Evolutionary conservation across 2,888 invertebrate species (phyloP).

Genomic region (Sinelater perroti): DNA sequence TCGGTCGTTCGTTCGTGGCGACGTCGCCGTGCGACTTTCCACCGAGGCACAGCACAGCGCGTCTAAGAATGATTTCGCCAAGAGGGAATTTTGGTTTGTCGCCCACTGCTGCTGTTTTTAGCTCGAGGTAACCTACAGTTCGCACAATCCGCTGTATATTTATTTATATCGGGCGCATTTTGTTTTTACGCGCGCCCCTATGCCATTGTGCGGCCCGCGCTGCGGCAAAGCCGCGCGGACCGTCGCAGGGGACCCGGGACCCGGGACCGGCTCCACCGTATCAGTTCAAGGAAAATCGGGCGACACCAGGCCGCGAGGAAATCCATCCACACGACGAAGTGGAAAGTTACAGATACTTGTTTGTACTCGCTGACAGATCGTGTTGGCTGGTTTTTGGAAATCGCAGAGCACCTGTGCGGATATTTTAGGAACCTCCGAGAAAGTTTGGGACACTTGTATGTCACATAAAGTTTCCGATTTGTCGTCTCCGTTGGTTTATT

Average conservation of each 20-base stretch:
- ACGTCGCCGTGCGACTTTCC: slow-evolving; percentile 46
- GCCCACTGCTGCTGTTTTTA: slow-evolving; percentile 58
- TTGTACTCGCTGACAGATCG: background rate
- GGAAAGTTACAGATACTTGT: slow-evolving; percentile 4
- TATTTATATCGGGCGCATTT: slow-evolving; percentile 43
- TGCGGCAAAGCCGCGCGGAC: slow-evolving; percentile 2
- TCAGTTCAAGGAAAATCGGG: background rate
- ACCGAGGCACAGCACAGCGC: slow-evolving; percentile 55
- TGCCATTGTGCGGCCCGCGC: slow-evolving; percentile 17
- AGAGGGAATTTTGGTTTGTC: slow-evolving; percentile 58
- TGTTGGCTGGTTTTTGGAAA: slow-evolving; percentile 12
- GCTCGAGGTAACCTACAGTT: slow-evolving; percentile 55
- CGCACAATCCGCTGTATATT: slow-evolving; percentile 47
- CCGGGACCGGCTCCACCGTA: background rate
- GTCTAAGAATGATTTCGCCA: slow-evolving; percentile 57
- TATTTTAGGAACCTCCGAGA: slow-evolving; percentile 2
- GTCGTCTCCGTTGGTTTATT: background rate
- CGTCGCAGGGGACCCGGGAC: background rate
- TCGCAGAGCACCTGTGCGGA: slow-evolving; percentile 3
- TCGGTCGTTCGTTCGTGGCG: slow-evolving; percentile 57
- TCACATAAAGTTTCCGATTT: no score
- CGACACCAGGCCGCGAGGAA: background rate
- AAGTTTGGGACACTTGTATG: background rate
- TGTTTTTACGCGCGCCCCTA: slow-evolving; percentile 33
- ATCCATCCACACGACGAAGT: background rate